Evolutionary conservation across 2,113 vertebrate genomes (phyloP).

Genomic region (Trochalopteron elliotii): DNA sequence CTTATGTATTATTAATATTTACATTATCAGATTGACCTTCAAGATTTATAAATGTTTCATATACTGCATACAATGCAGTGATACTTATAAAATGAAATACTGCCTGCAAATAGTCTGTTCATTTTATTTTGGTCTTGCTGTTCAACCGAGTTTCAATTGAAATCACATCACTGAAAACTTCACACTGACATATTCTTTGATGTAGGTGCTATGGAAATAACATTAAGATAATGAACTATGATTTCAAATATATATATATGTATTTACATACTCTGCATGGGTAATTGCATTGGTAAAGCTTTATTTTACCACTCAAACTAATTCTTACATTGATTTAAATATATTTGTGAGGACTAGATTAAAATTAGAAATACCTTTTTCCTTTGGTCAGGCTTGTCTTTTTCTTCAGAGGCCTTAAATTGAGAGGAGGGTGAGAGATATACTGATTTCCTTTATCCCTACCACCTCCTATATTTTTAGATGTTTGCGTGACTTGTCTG

Average conservation of each 20-base stretch:
- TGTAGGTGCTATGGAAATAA: slow-evolving; percentile 74
- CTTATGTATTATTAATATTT: slow-evolving; percentile 99
- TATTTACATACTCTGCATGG: slow-evolving; percentile 56
- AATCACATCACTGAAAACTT: slow-evolving; percentile 76
- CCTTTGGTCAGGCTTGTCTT: slow-evolving; percentile 47
- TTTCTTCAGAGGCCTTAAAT: slow-evolving; percentile 30
- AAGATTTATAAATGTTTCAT: slow-evolving; percentile 94
- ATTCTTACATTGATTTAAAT: slow-evolving; percentile 55
- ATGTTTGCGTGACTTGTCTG: slow-evolving; percentile 29
- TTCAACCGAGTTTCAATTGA: slow-evolving; percentile 73
- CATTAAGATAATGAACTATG: slow-evolving; percentile 76
- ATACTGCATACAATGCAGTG: slow-evolving; percentile 83
- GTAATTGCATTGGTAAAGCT: slow-evolving; percentile 60
- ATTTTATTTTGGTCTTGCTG: slow-evolving; percentile 80
- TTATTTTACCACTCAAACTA: slow-evolving; percentile 60
- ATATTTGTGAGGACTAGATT: slow-evolving; percentile 63
- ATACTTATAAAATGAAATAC: slow-evolving; percentile 84
- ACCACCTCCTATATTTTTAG: slow-evolving; percentile 5
- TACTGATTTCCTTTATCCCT: background rate
- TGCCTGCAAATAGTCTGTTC: slow-evolving; percentile 80
- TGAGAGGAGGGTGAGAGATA: background rate
- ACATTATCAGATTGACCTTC: slow-evolving; percentile 99
- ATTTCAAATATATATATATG: slow-evolving; percentile 56
- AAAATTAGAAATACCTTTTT: slow-evolving; percentile 65
- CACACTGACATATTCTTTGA: slow-evolving; percentile 74